A percentile compares a stretch with the other conserved stretches of the same genome.
phyloP scores from a whole-genome alignment of 1,140 invertebrate genomes.

The Odontomachus brunneus region DNA sequence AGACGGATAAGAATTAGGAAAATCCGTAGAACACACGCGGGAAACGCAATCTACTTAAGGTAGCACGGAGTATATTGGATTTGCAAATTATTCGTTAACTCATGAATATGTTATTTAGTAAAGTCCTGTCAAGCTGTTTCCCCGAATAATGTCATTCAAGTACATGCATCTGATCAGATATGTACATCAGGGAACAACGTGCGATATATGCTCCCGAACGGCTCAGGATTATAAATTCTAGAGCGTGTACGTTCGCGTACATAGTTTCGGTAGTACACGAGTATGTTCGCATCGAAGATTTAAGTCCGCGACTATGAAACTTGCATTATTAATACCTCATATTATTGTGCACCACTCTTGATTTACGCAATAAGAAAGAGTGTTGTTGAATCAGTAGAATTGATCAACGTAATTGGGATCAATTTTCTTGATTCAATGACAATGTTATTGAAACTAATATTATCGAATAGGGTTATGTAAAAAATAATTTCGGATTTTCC shows the following conservation, averaged over 20 bases:
- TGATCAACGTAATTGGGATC: no score
- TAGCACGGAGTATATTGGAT: background rate
- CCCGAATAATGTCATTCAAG: constrained; percentile 8
- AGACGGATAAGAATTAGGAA: background rate
- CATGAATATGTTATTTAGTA: constrained; percentile 26
- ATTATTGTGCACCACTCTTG: background rate
- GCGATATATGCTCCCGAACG: background rate
- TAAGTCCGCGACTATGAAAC: background rate
- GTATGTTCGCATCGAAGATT: background rate
- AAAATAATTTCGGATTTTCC: no score
- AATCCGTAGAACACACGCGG: background rate
- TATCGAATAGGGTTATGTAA: no score
- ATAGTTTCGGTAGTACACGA: background rate
- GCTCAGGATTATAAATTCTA: constrained; percentile 24
- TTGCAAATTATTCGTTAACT: constrained; percentile 24
- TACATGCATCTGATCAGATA: background rate
- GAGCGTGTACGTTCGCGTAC: background rate
- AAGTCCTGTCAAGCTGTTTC: constrained; percentile 20
- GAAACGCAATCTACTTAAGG: background rate
- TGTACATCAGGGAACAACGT: background rate
- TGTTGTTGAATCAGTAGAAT: no score
- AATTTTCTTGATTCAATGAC: no score
- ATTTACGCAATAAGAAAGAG: no score
- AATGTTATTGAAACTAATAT: no score
- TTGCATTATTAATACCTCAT: background rate